Conservation (phyloP, 2,113 vertebrate genomes). For the Triplophysa siluroides region DNA sequence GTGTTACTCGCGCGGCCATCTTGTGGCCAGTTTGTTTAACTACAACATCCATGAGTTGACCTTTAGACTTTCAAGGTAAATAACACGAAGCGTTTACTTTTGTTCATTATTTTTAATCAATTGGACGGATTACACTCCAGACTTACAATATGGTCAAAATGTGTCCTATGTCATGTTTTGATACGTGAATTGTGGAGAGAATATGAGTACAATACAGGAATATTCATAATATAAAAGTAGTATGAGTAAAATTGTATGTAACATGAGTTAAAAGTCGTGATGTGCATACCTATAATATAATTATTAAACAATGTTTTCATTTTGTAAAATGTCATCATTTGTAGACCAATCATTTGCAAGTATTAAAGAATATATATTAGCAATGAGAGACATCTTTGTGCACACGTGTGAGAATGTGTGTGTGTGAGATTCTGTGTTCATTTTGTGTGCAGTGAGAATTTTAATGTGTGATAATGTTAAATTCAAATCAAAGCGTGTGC, state of each 20-base stretch:
- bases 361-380: neutral
- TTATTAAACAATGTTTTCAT: no score
- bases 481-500: conserved; percentile 68
- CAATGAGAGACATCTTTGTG: neutral
- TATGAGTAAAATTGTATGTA: no score
- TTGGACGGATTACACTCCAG: neutral
- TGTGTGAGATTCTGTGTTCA: conserved; percentile 52
- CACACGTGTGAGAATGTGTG: neutral
- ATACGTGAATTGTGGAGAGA: neutral
- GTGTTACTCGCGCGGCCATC: conserved; percentile 51
- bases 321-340: neutral
- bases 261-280: no score
- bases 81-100: no score
- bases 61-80: neutral
- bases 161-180: neutral
- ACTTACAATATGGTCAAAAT: neutral
- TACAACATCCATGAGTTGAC: no score
- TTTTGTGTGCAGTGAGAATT: conserved; percentile 18
- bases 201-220: neutral
- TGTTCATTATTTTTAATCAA: neutral
- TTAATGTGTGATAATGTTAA: conserved; percentile 57
- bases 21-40: conserved; percentile 37
- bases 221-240: no score
- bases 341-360: neutral
- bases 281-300: no score